Base-by-base conservation (phyloP, 2,113 vertebrate genomes). In the Chamaea fasciata region DNA sequence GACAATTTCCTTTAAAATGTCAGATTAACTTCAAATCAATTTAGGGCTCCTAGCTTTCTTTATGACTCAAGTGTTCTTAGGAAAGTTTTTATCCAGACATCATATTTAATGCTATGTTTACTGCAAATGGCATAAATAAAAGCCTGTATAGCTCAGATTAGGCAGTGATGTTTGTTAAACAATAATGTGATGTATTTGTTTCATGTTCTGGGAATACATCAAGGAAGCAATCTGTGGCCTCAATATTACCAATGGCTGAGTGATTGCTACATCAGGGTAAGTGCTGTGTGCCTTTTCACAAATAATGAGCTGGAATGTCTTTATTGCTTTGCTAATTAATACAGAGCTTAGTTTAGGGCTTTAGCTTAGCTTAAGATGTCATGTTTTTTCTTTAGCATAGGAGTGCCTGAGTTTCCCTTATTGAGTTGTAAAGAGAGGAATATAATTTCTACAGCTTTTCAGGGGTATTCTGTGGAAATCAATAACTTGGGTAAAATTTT, bases 1-100 rank as follows among this genome's bases (percentile, higher is more conserved):
- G 76, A 94, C 86, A 94, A 95, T 95, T 96, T 93, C 83, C 82
- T 94, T 95, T 83, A 94, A 96, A 97, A 97, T 92, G 92, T 94
- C 96, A 94, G 82, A 84, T 93, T 92, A 95, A 89, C 55, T 96
- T 95, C 96, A 73, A 92, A 95, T 97, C 95, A 95, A 84, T 94
- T 92, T 92, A 90, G 44, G 75, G 60, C 47, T 87, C 78, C 57
- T 79, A 83, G 65, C 53, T 67, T 90, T 71, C 62, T 42, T 92
- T 95, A 49, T 82, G 84, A 90, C n/a, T 96, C 53, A 83, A 90
- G 68, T 57, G 46, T 95, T 92, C 68, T 65, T 28, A 55, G 59
- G 31, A 76, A 89, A 92, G 55, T 93, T 94, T 86, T 75, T 90
- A 67, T 80, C 69, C 59, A 94, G 56, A 83, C 85, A 92, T 70